Evolutionary conservation across 2,113 vertebrate species (phyloP).

Genomic region (Corvus hawaiiensis): DNA sequence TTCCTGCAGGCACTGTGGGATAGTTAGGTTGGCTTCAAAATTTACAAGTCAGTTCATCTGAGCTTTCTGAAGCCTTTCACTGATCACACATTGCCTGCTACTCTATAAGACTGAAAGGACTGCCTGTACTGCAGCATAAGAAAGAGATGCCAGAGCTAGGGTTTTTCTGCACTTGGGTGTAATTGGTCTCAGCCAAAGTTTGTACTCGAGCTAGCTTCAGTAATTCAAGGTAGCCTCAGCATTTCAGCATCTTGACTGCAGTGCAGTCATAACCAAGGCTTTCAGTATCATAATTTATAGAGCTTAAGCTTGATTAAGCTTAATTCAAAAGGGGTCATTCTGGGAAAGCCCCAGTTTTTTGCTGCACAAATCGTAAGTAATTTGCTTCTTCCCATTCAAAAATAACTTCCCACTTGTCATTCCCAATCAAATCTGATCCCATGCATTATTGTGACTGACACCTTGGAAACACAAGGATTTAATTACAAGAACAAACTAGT

Average conservation of each 20-base stretch:
- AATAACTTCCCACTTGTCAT: neutral
- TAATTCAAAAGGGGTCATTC: neutral
- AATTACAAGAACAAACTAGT: neutral
- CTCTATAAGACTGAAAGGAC: neutral
- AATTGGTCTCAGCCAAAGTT: neutral
- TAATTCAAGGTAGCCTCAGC: neutral
- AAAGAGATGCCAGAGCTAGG: neutral
- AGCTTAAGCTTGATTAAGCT: neutral
- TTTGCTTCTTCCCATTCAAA: neutral
- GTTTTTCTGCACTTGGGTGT: neutral
- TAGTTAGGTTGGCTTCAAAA: neutral
- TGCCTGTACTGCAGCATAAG: neutral
- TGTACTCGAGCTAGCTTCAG: neutral
- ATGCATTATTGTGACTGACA: neutral
- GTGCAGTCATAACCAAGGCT: neutral
- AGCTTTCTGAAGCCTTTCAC: neutral
- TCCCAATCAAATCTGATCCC: neutral
- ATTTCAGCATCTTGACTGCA: neutral
- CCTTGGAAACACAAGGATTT: neutral
- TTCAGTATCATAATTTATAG: neutral
- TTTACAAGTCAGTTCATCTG: neutral
- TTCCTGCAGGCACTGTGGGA: neutral
- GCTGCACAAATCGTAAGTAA: neutral
- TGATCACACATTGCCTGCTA: neutral
- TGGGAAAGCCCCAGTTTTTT: neutral